Conservation (phyloP, 2,113 vertebrate genomes). For the Cercopithecus mona region DNA sequence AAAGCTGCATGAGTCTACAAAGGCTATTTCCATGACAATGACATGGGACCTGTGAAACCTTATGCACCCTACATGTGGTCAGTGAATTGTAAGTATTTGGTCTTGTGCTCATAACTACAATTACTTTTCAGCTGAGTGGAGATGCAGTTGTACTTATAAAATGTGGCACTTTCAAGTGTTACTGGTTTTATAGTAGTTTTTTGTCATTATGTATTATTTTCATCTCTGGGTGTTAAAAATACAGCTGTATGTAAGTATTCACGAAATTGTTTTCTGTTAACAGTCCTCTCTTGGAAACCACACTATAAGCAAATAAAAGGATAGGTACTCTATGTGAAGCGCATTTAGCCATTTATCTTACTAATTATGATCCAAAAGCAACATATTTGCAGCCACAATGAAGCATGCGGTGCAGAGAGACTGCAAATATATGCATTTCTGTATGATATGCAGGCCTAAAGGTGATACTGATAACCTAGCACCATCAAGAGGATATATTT, state of each 20-base stretch:
- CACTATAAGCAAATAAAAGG: background rate
- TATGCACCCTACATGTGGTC: background rate
- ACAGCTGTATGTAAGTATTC: background rate
- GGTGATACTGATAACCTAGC: background rate
- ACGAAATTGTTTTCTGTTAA: constrained; percentile 42
- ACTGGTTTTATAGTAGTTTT: constrained; percentile 33
- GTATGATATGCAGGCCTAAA: background rate
- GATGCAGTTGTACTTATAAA: background rate
- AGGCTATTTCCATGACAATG: background rate
- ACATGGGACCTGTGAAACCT: background rate
- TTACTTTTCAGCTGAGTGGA: constrained; percentile 24
- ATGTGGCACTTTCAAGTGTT: constrained; percentile 32
- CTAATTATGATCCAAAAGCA: background rate
- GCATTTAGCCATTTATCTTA: constrained; percentile 11
- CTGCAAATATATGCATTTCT: background rate
- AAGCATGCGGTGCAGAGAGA: background rate
- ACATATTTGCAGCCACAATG: background rate
- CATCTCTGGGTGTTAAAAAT: constrained; percentile 17
- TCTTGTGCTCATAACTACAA: background rate
- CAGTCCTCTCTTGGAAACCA: background rate
- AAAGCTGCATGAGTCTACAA: background rate
- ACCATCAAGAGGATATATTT: background rate
- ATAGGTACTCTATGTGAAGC: background rate
- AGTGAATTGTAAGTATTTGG: constrained; percentile 13
- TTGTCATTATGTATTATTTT: constrained; percentile 38